Conservation (phyloP, 2,888 invertebrate species). For the Ectemnius cavifrons region DNA sequence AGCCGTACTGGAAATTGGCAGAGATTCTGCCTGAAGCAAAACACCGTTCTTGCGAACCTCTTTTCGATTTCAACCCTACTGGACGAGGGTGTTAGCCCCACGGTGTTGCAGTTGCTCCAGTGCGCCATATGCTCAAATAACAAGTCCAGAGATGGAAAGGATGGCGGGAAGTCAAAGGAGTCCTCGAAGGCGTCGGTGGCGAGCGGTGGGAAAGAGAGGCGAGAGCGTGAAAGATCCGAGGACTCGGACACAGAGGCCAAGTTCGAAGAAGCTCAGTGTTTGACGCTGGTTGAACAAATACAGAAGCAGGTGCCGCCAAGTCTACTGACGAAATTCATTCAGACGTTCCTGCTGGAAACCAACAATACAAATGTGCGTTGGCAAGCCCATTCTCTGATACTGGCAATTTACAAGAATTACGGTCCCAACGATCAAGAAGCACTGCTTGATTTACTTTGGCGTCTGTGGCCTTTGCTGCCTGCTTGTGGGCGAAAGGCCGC, state of each 20-base stretch:
- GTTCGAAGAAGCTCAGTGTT: slow-evolving; percentile 84
- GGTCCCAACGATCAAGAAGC: slow-evolving; percentile 87
- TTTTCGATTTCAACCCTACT: slow-evolving; percentile 88
- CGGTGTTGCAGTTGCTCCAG: slow-evolving; percentile 93
- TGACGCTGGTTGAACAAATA: slow-evolving; percentile 84
- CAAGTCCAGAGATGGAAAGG: slow-evolving; percentile 57
- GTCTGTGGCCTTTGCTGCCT: slow-evolving; percentile 93
- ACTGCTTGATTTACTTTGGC: slow-evolving; percentile 92
- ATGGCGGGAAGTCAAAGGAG: slow-evolving; percentile 46
- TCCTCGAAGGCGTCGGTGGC: slow-evolving; percentile 63
- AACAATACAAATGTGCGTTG: slow-evolving; percentile 95
- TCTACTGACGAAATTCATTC: slow-evolving; percentile 84
- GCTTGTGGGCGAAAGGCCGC: slow-evolving; percentile 95
- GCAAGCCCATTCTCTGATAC: slow-evolving; percentile 94
- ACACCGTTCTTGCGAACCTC: slow-evolving; percentile 89
- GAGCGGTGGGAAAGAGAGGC: slow-evolving; percentile 45
- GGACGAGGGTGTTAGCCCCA: slow-evolving; percentile 95
- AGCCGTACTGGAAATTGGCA: slow-evolving; percentile 98
- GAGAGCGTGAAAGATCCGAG: slow-evolving; percentile 84
- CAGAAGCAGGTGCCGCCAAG: slow-evolving; percentile 81
- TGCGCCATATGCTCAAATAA: slow-evolving; percentile 87
- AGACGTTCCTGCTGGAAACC: slow-evolving; percentile 94
- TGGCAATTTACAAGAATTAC: slow-evolving; percentile 93
- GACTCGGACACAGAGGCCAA: slow-evolving; percentile 83
- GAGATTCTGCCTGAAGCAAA: slow-evolving; percentile 87